Base-by-base conservation (phyloP, 2,113 vertebrate genomes). In the Cephalopholis sonnerati region DNA sequence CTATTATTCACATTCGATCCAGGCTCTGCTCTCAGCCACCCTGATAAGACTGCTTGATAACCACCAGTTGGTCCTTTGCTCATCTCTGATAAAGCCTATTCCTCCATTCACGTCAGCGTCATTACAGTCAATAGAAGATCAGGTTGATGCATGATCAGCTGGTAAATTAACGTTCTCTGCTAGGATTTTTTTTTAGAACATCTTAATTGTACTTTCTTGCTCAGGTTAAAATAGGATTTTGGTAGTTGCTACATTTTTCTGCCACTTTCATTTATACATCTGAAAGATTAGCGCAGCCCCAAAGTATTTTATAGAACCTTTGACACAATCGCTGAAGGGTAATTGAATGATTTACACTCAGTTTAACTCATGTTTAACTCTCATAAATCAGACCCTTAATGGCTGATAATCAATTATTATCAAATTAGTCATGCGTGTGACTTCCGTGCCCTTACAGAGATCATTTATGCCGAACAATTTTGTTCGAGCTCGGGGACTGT, bases 41-140 rank as follows among this genome's bases (percentile, higher is more conserved):
- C 50, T 65, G 50, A 79, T 75, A 50, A 83, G 74, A 86, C 70
- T 68, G 29, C 36, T 54, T 72, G 59, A 84, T 79, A 76, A 69
- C 41, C 24, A 44, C 44, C 17, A 50, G 7, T 39, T 81, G 44
- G 68, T 68, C 57, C 67, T 70, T 46, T 76, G 32, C 55, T 24
- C n/a, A 22, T 71, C 68, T 50, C 62, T 13, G 72, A 7, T 27
- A 18, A 62, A 15, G 5, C 13, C 1, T 25, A 4, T 51, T 32
- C 22, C 20, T 70, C 36, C 44, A 25, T 72, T 29, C 41, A 20
- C 10, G 8, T 32, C 29, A 51, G 82, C 59, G 8, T 25, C 20
- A 61, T 66, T 24, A 3, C 10, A 51, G n/a, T 54, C 39, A 6
- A 12, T 22, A 13, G 22, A 29, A 24, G 7, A 57, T n/a, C 13